Evolutionary conservation across 2,888 invertebrate species (phyloP).

Genomic region (Drosophila kokeensis): DNA sequence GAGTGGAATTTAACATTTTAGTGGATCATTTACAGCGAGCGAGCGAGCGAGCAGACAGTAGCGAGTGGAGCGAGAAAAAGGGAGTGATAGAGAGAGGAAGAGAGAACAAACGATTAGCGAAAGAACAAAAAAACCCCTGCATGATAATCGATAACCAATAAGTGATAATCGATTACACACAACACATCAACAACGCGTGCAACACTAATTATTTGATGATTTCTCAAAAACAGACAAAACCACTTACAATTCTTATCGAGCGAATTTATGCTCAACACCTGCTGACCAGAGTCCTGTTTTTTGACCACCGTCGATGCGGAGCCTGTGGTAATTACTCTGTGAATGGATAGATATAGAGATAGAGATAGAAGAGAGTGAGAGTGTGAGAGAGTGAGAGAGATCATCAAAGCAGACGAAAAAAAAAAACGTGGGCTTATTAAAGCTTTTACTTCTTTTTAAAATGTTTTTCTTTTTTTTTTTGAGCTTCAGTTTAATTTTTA

Average conservation of each 20-base stretch:
- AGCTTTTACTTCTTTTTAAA: slow-evolving; percentile 33
- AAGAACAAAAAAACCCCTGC: slow-evolving; percentile 26
- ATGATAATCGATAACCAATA: slow-evolving; percentile 14
- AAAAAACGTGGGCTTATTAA: slow-evolving; percentile 54
- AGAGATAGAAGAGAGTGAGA: slow-evolving; percentile 42
- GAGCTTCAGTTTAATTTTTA: slow-evolving; percentile 8
- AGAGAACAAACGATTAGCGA: slow-evolving; percentile 75
- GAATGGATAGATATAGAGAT: slow-evolving; percentile 60
- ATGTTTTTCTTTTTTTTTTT: slow-evolving; percentile 22
- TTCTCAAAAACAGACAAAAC: slow-evolving; percentile 47
- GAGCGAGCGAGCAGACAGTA: slow-evolving; percentile 64
- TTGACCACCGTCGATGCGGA: slow-evolving; percentile 83
- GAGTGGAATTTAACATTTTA: slow-evolving; percentile 30
- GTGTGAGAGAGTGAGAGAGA: slow-evolving; percentile 33
- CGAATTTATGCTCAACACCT: slow-evolving; percentile 85
- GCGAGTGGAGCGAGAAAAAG: slow-evolving; percentile 43
- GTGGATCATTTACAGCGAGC: slow-evolving; percentile 42
- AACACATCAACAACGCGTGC: slow-evolving; percentile 77
- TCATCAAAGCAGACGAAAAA: slow-evolving; percentile 50
- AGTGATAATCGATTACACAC: slow-evolving; percentile 41
- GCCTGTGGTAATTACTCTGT: slow-evolving; percentile 84
- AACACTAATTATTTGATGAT: slow-evolving; percentile 69
- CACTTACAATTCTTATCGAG: slow-evolving; percentile 85
- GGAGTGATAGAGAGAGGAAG: slow-evolving; percentile 52
- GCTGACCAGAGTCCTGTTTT: slow-evolving; percentile 84